Conservation (phyloP, 2,888 invertebrate genomes). For the Drosophila merina region DNA sequence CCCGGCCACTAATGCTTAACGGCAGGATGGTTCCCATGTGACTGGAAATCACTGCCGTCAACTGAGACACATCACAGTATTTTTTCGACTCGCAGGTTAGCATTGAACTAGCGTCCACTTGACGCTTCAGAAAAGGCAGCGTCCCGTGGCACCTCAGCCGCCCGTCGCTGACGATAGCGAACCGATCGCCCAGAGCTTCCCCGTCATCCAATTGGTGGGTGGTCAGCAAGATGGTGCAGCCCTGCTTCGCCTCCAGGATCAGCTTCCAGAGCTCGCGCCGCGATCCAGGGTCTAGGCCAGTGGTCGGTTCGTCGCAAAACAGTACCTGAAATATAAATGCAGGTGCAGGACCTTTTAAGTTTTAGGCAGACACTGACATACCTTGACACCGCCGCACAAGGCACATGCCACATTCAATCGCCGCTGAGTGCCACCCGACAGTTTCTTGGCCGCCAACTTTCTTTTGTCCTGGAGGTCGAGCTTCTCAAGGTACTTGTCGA, state of each 20-base stretch:
- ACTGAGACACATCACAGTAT: slow-evolving; percentile 83
- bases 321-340: slow-evolving; percentile 82
- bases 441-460: slow-evolving; percentile 85
- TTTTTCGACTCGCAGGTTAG: slow-evolving; percentile 85
- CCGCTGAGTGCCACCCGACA: slow-evolving; percentile 91
- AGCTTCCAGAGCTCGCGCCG: slow-evolving; percentile 92
- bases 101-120: slow-evolving; percentile 92
- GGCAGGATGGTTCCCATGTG: slow-evolving; percentile 87
- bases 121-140: slow-evolving; percentile 90
- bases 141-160: slow-evolving; percentile 90
- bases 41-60: slow-evolving; percentile 86
- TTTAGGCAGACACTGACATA: not conserved
- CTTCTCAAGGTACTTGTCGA: slow-evolving; percentile 86
- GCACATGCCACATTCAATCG: slow-evolving; percentile 90
- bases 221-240: slow-evolving; percentile 90
- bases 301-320: slow-evolving; percentile 89
- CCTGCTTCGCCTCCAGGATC: slow-evolving; percentile 88
- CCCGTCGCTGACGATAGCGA: slow-evolving; percentile 92
- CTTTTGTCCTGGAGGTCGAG: slow-evolving; percentile 88
- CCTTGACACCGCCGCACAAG: slow-evolving; percentile 88
- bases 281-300: slow-evolving; percentile 93
- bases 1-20: slow-evolving; percentile 88
- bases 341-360: not conserved
- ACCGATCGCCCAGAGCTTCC: slow-evolving; percentile 91
- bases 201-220: slow-evolving; percentile 96